These are phyloP conservation scores for Dermochelys coriacea DNA, from an alignment of 2,797 vertebrate genomes.

Conservation along the genomic window DNA sequence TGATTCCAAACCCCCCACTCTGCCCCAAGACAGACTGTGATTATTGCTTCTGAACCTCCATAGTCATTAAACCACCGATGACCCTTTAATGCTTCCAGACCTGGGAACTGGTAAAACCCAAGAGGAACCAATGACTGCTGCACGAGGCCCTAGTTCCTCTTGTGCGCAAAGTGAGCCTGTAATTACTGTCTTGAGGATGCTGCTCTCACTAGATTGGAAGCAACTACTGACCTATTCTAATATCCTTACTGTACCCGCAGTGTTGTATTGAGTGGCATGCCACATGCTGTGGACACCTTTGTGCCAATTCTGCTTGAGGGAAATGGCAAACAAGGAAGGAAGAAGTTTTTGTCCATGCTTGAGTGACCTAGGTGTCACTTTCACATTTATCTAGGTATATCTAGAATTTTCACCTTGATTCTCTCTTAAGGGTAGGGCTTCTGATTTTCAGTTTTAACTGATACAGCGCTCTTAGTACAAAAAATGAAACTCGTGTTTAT, in stretches of 20 bases:
- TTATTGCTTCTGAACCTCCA: background rate
- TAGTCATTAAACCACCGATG: background rate
- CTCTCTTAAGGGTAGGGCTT: background rate
- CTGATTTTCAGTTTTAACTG: background rate
- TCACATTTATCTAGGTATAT: background rate
- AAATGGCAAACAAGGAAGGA: background rate
- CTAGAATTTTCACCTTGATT: background rate
- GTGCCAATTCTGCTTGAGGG: background rate
- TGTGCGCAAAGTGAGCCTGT: accelerated
- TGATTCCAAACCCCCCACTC: background rate
- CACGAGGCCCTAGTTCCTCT: background rate
- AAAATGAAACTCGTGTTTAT: background rate
- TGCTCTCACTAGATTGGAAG: background rate
- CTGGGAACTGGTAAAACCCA: background rate
- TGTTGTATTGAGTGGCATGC: background rate
- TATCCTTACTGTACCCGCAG: background rate
- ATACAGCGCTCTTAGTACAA: background rate
- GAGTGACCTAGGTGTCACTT: constrained; percentile 14
- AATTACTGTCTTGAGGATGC: background rate
- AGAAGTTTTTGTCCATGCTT: constrained; percentile 8
- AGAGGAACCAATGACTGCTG: background rate
- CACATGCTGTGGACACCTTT: background rate
- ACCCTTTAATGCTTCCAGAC: background rate
- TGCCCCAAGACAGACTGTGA: background rate
- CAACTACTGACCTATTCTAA: background rate